Evolutionary conservation across 2,888 invertebrate species (phyloP).

Genomic region (Brachypalpus laphriformis): DNA sequence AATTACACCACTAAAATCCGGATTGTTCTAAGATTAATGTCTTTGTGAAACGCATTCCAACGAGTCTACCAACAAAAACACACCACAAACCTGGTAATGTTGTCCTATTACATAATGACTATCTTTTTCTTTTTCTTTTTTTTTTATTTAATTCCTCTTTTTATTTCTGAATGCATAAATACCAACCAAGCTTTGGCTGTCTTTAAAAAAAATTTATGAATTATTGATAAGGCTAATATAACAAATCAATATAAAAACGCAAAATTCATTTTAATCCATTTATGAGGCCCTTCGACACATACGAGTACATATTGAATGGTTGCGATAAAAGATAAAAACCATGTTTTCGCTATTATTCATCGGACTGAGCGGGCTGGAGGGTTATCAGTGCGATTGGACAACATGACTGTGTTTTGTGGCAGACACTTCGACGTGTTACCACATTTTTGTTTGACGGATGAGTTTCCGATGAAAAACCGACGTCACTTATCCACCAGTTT

Average conservation of each 20-base stretch:
- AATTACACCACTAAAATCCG: conserved; percentile 52
- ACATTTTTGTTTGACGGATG: conserved; percentile 1
- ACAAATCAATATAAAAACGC: conserved; percentile 38
- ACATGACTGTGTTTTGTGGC: not conserved
- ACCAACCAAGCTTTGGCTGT: conserved; percentile 13
- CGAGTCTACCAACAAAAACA: conserved; percentile 3
- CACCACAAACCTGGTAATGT: conserved; percentile 12
- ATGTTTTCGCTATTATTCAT: conserved; percentile 22
- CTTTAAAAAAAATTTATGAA: conserved; percentile 30
- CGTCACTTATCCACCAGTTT: not conserved
- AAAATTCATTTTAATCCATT: conserved; percentile 21
- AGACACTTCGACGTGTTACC: conserved; percentile 18
- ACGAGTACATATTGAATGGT: not conserved
- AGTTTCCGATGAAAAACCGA: conserved; percentile 16
- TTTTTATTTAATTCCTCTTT: not conserved
- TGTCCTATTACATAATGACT: conserved; percentile 15
- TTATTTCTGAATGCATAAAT: conserved; percentile 14
- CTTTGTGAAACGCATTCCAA: conserved; percentile 41
- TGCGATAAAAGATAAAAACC: conserved; percentile 25
- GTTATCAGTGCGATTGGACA: not conserved
- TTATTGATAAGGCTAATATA: conserved; percentile 42
- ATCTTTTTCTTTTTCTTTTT: not conserved
- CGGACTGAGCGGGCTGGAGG: not conserved
- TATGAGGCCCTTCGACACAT: not conserved
- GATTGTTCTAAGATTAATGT: conserved; percentile 47